phyloP scores from a whole-genome alignment of 2,113 vertebrate species.

The Pluvianellus socialis region DNA sequence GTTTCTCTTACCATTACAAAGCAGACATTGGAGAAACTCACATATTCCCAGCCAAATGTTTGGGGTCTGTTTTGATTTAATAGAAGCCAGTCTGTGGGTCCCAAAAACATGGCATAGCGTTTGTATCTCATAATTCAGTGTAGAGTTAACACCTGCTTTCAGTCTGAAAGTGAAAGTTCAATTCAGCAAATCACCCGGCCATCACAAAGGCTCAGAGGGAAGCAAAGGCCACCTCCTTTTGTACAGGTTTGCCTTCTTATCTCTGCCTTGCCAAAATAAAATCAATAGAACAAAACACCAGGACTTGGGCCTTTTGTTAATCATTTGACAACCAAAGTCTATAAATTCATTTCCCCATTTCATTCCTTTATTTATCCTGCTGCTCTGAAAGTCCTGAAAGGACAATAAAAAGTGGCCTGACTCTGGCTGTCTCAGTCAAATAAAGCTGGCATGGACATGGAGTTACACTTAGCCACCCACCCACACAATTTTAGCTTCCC shows the following conservation, averaged over 20 bases:
- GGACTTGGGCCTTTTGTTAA: slow-evolving; percentile 49
- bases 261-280: slow-evolving; percentile 52
- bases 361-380: slow-evolving; percentile 51
- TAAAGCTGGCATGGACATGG: slow-evolving; percentile 42
- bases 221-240: slow-evolving; percentile 29
- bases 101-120: not conserved
- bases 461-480: slow-evolving; percentile 53
- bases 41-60: not conserved
- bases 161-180: slow-evolving; percentile 1
- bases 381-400: slow-evolving; percentile 38
- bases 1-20: not conserved
- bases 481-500: slow-evolving; percentile 58
- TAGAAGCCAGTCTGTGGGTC: not conserved
- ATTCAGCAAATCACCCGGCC: not conserved
- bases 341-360: slow-evolving; percentile 56
- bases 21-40: not conserved
- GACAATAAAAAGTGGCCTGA: slow-evolving; percentile 47
- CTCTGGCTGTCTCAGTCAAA: slow-evolving; percentile 30
- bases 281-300: slow-evolving; percentile 49
- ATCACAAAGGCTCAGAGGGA: slow-evolving; percentile 35
- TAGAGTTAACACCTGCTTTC: slow-evolving; percentile 29
- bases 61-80: not conserved
- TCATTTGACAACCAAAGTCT: slow-evolving; percentile 53
- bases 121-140: not conserved
- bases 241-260: slow-evolving; percentile 36